These are phyloP conservation scores for Sylvia borin DNA, from an alignment of 2,797 vertebrate genomes.

Conservation along the genomic window DNA sequence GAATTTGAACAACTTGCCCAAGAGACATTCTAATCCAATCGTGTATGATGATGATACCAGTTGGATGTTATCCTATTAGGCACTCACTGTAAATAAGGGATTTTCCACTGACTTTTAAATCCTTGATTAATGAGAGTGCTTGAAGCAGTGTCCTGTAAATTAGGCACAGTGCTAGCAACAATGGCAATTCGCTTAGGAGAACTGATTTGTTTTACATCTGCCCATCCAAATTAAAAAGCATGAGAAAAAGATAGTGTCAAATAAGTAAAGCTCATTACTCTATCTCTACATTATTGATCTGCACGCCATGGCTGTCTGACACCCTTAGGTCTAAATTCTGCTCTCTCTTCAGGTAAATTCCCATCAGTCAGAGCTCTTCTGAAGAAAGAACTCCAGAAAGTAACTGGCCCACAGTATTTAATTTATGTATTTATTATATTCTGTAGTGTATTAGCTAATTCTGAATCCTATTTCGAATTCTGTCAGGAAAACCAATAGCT, in stretches of 20 bases:
- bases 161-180: constrained; percentile 27
- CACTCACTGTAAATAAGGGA: constrained; percentile 21
- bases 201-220: constrained; percentile 18
- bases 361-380: background rate
- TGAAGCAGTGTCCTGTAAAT: constrained; percentile 20
- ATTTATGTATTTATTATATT: background rate
- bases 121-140: constrained; percentile 55
- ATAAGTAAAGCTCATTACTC: background rate
- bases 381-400: background rate
- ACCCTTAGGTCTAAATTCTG: background rate
- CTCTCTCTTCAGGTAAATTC: background rate
- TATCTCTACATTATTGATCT: background rate
- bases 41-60: constrained; percentile 28
- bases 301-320: background rate
- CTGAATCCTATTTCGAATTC: background rate
- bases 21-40: constrained; percentile 46
- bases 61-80: constrained; percentile 55
- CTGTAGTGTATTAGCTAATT: background rate
- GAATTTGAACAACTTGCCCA: constrained; percentile 22
- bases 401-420: background rate
- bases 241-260: background rate
- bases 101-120: constrained; percentile 55
- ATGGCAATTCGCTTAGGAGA: constrained; percentile 34
- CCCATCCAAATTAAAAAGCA: constrained; percentile 49
- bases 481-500: background rate